Conservation (phyloP, 2,797 vertebrate species). For the Molossus molossus region DNA sequence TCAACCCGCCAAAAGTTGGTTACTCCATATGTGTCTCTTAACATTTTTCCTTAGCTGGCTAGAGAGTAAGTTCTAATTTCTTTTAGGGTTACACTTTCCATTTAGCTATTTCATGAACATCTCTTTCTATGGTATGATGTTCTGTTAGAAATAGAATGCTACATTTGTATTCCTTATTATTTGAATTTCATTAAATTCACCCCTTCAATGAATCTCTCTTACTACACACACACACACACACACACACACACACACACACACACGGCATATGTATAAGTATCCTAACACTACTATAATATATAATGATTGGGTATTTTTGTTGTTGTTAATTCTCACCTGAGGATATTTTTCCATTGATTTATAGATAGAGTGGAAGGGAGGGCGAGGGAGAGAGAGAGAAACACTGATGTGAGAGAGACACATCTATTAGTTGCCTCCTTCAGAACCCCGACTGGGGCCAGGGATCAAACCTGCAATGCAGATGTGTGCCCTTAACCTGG, state of each 20-base stretch:
- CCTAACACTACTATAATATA: neutral
- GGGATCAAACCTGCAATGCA: no score
- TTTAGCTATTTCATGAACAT: neutral
- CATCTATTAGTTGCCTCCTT: no score
- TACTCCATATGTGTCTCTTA: neutral
- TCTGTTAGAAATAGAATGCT: neutral
- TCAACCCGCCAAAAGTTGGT: neutral
- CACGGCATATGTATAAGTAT: neutral
- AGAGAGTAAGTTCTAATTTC: neutral
- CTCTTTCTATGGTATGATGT: neutral
- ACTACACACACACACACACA: neutral
- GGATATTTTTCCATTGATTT: no score
- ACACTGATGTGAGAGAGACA: no score
- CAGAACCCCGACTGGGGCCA: no score
- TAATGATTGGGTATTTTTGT: neutral
- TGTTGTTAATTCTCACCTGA: no score
- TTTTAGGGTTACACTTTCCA: neutral
- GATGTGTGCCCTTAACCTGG: no score
- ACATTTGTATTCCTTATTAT: constrained; percentile 53
- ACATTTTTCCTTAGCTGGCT: neutral
- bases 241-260: neutral
- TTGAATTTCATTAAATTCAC: constrained; percentile 45
- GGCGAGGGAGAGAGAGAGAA: no score
- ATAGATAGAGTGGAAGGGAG: no score
- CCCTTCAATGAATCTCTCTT: neutral